A percentile compares a stretch with the other conserved stretches of the same genome.
Evolutionary conservation across 2,888 invertebrate genomes (phyloP).

Genomic region (Aplocera efformata): DNA sequence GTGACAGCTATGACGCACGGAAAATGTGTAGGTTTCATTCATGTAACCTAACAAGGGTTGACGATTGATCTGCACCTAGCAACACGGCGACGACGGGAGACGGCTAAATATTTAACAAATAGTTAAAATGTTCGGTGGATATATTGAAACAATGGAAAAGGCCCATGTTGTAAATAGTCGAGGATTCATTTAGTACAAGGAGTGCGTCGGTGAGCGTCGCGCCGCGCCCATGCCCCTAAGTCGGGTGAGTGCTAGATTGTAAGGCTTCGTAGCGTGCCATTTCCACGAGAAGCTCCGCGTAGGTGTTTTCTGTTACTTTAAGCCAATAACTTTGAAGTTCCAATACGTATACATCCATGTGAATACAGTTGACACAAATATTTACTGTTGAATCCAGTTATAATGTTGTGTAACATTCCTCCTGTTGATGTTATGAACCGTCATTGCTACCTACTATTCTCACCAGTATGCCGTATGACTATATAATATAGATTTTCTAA

Average conservation of each 20-base stretch:
- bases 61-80: slow-evolving; percentile 67
- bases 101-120: slow-evolving; percentile 48
- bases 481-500: no score
- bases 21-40: slow-evolving; percentile 72
- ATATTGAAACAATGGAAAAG: slow-evolving; percentile 56
- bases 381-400: slow-evolving; percentile 12
- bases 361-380: slow-evolving; percentile 18
- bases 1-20: slow-evolving; percentile 48
- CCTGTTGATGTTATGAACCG: slow-evolving; percentile 12
- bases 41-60: slow-evolving; percentile 65
- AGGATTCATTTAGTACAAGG: slow-evolving; percentile 70
- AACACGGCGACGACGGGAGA: slow-evolving; percentile 60
- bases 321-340: slow-evolving; percentile 44
- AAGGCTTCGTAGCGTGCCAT: slow-evolving; percentile 73
- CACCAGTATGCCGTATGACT: no score
- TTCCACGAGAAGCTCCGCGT: slow-evolving; percentile 52
- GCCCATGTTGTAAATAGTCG: slow-evolving; percentile 58
- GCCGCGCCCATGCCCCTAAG: slow-evolving; percentile 77
- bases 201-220: slow-evolving; percentile 64
- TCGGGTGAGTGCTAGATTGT: slow-evolving; percentile 75
- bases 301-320: slow-evolving; percentile 41
- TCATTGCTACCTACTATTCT: not conserved
- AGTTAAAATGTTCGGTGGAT: slow-evolving; percentile 57
- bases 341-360: slow-evolving; percentile 28
- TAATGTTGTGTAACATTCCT: slow-evolving; percentile 13